A percentile compares a stretch with the other conserved stretches of the same genome.
These are phyloP conservation scores for Thymelicus acteon DNA, from an alignment of 2,888 invertebrate genomes.

Conservation along the genomic window DNA sequence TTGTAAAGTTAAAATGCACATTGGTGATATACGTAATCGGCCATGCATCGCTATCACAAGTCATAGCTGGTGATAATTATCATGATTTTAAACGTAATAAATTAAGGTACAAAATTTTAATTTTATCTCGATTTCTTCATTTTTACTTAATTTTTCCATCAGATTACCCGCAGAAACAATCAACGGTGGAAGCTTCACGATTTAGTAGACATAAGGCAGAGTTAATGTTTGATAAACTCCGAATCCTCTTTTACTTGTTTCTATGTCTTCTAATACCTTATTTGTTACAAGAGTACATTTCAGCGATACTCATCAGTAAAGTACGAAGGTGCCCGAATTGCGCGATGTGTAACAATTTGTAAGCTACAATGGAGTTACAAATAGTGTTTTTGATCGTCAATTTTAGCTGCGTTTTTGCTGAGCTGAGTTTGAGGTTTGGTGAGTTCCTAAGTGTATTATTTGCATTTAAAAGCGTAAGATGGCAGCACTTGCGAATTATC, in stretches of 20 bases:
- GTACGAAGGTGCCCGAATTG: conserved; percentile 60
- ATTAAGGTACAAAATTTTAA: too few species aligned
- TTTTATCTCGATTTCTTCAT: too few species aligned
- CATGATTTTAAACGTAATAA: too few species aligned
- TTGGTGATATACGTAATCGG: too few species aligned
- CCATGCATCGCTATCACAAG: too few species aligned
- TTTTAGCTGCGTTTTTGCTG: conserved; percentile 64
- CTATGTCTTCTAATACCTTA: conserved; percentile 71
- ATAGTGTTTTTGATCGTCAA: conserved; percentile 59
- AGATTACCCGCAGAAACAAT: background rate
- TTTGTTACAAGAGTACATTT: conserved; percentile 75
- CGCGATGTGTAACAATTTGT: conserved; percentile 51
- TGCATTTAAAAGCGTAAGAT: too few species aligned
- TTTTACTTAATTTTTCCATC: background rate
- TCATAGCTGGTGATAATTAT: too few species aligned
- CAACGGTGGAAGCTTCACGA: too few species aligned
- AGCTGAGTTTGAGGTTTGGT: conserved; percentile 72
- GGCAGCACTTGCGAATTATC: too few species aligned
- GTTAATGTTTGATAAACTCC: conserved; percentile 68
- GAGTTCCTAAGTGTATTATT: conserved; percentile 48
- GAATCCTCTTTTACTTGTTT: conserved; percentile 72
- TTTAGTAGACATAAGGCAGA: background rate
- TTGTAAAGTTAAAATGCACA: too few species aligned
- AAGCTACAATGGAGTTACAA: conserved; percentile 51
- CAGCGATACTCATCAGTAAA: conserved; percentile 70